A percentile compares a stretch with the other conserved stretches of the same genome.
Conservation (phyloP, 2,888 invertebrate species). For the Pterobdella sp. region DNA sequence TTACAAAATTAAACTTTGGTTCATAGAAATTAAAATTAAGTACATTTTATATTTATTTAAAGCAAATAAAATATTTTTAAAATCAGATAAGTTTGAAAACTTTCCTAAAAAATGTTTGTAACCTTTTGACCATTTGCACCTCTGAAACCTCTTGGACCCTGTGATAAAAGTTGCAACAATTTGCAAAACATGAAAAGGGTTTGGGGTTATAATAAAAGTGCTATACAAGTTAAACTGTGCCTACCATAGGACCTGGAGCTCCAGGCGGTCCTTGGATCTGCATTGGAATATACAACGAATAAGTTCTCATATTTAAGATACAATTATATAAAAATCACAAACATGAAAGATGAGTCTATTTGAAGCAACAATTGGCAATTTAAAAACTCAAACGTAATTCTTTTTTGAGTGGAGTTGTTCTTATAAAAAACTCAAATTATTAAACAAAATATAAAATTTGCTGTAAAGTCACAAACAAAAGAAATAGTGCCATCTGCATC, state of each 20-base stretch:
- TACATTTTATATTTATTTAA: too few species aligned
- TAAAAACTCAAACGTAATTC: neutral
- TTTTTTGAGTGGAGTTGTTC: too few species aligned
- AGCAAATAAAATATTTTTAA: too few species aligned
- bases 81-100: too few species aligned
- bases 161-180: neutral
- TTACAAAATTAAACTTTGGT: slow-evolving; percentile 23
- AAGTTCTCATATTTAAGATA: neutral
- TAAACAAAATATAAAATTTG: too few species aligned
- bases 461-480: neutral
- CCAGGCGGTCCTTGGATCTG: slow-evolving; percentile 1
- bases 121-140: neutral
- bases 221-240: too few species aligned
- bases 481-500: neutral
- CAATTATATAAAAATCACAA: neutral
- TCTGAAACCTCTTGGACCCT: neutral
- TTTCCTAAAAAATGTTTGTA: neutral
- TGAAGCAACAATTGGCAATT: neutral
- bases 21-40: too few species aligned
- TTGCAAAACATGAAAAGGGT: too few species aligned
- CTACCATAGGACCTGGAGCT: neutral
- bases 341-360: neutral
- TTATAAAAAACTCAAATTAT: too few species aligned
- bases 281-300: neutral
- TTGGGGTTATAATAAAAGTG: too few species aligned